phyloP scores from a whole-genome alignment of 2,797 vertebrate genomes.

The Florisuga fusca region DNA sequence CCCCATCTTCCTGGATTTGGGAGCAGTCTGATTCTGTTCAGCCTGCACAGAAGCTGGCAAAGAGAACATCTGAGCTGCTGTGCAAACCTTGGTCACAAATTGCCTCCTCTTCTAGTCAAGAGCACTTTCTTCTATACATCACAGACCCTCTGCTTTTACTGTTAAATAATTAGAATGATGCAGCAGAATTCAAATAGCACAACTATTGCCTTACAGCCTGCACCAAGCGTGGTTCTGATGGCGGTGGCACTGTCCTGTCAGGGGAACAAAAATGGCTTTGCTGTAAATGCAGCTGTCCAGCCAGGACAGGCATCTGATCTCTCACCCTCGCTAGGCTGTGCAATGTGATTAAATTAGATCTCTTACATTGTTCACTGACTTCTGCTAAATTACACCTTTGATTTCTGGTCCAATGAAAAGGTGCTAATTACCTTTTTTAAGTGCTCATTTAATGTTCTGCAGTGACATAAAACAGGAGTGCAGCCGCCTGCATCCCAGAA shows the following conservation, averaged over 20 bases:
- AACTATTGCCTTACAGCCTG: not conserved
- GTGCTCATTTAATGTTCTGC: constrained; percentile 71
- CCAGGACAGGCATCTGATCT: constrained; percentile 25
- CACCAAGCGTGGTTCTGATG: not conserved
- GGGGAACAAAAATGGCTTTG: not conserved
- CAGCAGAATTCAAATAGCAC: not conserved
- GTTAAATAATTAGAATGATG: not conserved
- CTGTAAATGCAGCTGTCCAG: not conserved
- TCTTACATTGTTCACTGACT: constrained; percentile 71
- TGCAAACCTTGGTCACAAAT: not conserved
- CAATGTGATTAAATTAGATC: constrained; percentile 64
- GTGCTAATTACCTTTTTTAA: constrained; percentile 77
- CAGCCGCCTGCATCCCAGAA: constrained; percentile 33
- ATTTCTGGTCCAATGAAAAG: constrained; percentile 75
- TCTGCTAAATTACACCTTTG: constrained; percentile 76
- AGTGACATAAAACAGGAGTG: constrained; percentile 68
- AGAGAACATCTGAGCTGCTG: not conserved
- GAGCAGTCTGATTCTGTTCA: not conserved
- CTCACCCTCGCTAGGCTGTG: not conserved
- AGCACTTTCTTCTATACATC: not conserved
- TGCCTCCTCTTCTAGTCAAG: not conserved
- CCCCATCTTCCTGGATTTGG: not conserved
- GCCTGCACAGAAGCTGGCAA: not conserved
- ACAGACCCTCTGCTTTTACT: not conserved
- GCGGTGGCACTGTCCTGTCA: not conserved